phyloP scores from a whole-genome alignment of 1,140 invertebrate species.

The Brachionus calyciflorus region DNA sequence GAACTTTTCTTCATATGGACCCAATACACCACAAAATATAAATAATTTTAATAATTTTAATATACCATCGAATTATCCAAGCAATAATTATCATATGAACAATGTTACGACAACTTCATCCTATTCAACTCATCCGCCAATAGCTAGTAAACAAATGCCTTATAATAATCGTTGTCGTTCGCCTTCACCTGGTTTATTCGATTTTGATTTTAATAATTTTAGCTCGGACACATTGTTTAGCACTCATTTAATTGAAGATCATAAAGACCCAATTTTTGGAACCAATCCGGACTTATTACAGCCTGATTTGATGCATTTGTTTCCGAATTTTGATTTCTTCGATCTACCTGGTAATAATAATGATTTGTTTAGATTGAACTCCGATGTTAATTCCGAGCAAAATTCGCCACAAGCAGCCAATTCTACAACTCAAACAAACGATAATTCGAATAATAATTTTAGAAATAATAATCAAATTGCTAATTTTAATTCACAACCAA shows the following conservation, averaged over 20 bases:
- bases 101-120: not conserved
- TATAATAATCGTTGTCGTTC: constrained; percentile 42
- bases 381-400: constrained; percentile 14
- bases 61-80: not conserved
- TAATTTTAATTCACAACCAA: not conserved
- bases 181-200: constrained; percentile 52
- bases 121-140: too few relatives aligned
- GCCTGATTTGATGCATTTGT: constrained; percentile 88
- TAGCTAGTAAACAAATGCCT: constrained; percentile 14
- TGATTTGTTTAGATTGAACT: constrained; percentile 17
- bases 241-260: constrained; percentile 53
- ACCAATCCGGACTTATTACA: constrained; percentile 92
- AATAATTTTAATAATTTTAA: not conserved
- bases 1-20: not conserved
- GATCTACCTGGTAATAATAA: constrained; percentile 50
- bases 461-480: constrained; percentile 48
- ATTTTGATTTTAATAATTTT: constrained; percentile 71
- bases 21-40: not conserved
- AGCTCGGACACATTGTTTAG: constrained; percentile 71
- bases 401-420: constrained; percentile 49
- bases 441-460: constrained; percentile 50
- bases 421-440: too few relatives aligned
- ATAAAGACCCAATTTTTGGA: constrained; percentile 56
- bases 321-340: constrained; percentile 92
- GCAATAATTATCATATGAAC: not conserved